These are phyloP conservation scores for Panagrolaimus sp. DNA, from an alignment of 1,140 invertebrate species.

Conservation along the genomic window DNA sequence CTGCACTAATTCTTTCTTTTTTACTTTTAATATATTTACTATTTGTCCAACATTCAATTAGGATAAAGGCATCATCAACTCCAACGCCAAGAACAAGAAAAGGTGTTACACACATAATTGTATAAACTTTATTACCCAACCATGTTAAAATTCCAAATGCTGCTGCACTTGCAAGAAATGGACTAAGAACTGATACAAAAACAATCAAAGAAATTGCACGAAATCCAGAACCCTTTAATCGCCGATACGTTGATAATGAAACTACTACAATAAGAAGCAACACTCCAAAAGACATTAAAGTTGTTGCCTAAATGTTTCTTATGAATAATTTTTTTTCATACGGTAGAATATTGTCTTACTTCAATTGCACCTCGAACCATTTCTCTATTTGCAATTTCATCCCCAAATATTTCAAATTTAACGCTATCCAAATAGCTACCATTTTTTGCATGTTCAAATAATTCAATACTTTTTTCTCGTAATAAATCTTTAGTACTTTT, in stretches of 20 bases:
- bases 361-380: conserved; percentile 12
- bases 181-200: conserved; percentile 46
- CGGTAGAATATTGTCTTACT: neutral
- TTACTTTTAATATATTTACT: conserved; percentile 32
- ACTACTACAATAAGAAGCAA: conserved; percentile 49
- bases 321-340: conserved; percentile 15
- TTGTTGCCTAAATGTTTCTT: conserved; percentile 47
- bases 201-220: conserved; percentile 32
- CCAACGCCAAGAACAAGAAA: conserved; percentile 51
- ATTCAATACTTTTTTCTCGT: conserved; percentile 25
- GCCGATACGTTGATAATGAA: conserved; percentile 36
- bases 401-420: conserved; percentile 47
- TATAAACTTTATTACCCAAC: conserved; percentile 48
- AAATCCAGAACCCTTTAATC: conserved; percentile 25
- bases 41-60: conserved; percentile 50
- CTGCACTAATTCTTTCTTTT: conserved; percentile 30
- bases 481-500: conserved; percentile 23
- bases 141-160: conserved; percentile 54
- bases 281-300: conserved; percentile 55
- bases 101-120: conserved; percentile 56
- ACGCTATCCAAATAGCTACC: conserved; percentile 34
- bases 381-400: conserved; percentile 42
- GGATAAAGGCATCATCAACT: conserved; percentile 55
- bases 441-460: conserved; percentile 36
- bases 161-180: conserved; percentile 44